Evolutionary conservation across 1,140 invertebrate genomes (phyloP), one percentile per base, ranked within the genome.

Genomic region (Eriocheir sinensis): DNA sequence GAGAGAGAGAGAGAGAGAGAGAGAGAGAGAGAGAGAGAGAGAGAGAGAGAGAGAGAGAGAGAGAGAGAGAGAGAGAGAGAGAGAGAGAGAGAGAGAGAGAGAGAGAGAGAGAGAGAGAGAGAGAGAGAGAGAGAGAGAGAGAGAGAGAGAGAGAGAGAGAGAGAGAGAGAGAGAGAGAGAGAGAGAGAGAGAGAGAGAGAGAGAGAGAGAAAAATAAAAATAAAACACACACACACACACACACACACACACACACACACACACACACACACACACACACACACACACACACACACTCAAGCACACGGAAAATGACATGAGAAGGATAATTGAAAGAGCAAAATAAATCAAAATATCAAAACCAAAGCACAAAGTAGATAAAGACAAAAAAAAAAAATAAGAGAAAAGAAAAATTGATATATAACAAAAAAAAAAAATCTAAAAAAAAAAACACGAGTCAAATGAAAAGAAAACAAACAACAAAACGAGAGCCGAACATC

Each of bases 361-460:
- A 86, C 36, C 34, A 36, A 36, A 36, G 17, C 83, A n/a, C 27
- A n/a, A 21, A 86, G 34, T 30, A 36, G n/a, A 27, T n/a, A 27
- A 88, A 88, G 8, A 12, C 85, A n/a, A 88, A 88, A 88, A 85
- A 88, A 88, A 88, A 34, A 85, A 85, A 85, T 12, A 85, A 15
- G n/a, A 72, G 12, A 72, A 72, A 72, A 72, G n/a, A 72, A 72
- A 72, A 72, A 15, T n/a, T n/a, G n/a, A 15, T 72, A 15, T 15
- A 15, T n/a, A 30, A 21, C n/a, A 9, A 36, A 36, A 86, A 8
- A 34, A 27, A 40, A 38, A 8, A 36, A 88, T 2, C 36, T 34
- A 34, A 36, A 36, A 88, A 36, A 21, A 88, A 15, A 30, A 88
- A 15, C 27, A 36, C 4, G 21, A 36, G 15, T 88, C 6, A 88